A percentile compares a stretch with the other conserved stretches of the same genome.
Conservation (phyloP, 2,888 invertebrate genomes). For the Mesochorus sp. region DNA sequence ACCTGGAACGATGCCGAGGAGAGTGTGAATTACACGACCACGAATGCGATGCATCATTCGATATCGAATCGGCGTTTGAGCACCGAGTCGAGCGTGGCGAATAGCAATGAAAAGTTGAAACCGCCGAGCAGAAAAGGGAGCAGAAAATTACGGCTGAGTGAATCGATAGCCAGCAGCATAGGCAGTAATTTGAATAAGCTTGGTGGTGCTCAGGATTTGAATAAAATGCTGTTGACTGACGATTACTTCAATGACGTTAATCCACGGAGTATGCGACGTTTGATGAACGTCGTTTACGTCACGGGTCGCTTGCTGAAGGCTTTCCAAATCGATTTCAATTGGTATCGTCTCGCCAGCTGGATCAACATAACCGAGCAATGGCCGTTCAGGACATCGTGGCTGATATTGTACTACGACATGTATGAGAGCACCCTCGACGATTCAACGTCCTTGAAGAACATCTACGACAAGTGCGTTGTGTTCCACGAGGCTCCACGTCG, state of each 20-base stretch:
- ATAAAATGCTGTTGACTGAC: constrained; percentile 95
- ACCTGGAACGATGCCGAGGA: constrained; percentile 84
- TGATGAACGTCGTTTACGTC: constrained; percentile 98
- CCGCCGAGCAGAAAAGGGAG: constrained; percentile 84
- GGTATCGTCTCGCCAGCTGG: constrained; percentile 99
- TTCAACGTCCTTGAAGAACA: constrained; percentile 91
- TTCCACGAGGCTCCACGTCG: background rate
- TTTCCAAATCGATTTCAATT: constrained; percentile 99
- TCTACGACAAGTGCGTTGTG: constrained; percentile 94
- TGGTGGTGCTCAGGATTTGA: constrained; percentile 88
- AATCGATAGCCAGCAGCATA: constrained; percentile 95
- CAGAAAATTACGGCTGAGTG: constrained; percentile 90
- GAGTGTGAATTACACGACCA: constrained; percentile 80
- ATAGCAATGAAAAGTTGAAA: constrained; percentile 92
- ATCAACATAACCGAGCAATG: constrained; percentile 99
- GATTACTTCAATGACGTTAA: constrained; percentile 99
- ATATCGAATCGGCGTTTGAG: constrained; percentile 90
- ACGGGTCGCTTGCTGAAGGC: constrained; percentile 98
- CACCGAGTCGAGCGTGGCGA: constrained; percentile 92
- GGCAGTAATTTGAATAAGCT: constrained; percentile 93
- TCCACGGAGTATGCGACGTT: constrained; percentile 96
- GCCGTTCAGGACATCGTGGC: constrained; percentile 99
- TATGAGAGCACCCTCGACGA: constrained; percentile 95
- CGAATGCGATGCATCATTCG: constrained; percentile 82
- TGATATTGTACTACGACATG: constrained; percentile 96